phyloP scores from a whole-genome alignment of 2,797 vertebrate genomes.

The Pipistrellus kuhlii region DNA sequence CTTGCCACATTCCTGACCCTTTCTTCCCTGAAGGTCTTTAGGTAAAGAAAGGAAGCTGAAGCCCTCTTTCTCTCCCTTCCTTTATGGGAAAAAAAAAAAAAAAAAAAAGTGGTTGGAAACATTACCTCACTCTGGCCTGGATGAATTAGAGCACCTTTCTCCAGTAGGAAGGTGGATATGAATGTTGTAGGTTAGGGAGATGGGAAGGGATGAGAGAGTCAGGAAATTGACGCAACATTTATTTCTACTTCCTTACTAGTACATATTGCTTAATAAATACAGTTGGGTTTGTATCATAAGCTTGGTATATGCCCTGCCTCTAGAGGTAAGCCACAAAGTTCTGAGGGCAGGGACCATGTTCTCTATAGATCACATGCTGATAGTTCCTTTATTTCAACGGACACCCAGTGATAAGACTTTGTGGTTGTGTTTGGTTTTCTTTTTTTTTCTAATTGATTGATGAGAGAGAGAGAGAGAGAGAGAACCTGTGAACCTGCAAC shows the following conservation, averaged over 20 bases:
- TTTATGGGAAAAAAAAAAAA: not conserved
- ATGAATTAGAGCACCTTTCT: not conserved
- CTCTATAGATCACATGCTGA: conserved; percentile 48
- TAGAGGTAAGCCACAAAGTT: conserved; percentile 19
- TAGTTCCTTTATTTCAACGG: conserved; percentile 63
- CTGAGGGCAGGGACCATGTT: not conserved
- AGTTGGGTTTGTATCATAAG: conserved; percentile 27
- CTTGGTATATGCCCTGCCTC: not conserved
- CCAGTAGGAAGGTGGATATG: not conserved
- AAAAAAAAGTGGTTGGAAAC: not conserved
- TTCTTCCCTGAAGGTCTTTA: conserved; percentile 27
- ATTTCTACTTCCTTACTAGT: conserved; percentile 44
- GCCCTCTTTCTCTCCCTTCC: too few species aligned
- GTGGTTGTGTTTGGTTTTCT: not conserved
- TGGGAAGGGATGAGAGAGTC: not conserved
- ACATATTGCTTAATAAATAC: conserved; percentile 43
- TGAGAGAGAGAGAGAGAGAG: not conserved
- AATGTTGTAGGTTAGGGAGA: not conserved
- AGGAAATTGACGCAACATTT: not conserved
- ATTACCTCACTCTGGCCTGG: not conserved
- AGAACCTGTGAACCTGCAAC: not conserved
- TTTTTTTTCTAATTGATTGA: not conserved
- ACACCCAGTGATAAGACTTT: conserved; percentile 36
- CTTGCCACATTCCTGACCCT: not conserved
- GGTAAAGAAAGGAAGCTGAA: conserved; percentile 6